Evolutionary conservation across 2,888 invertebrate species (phyloP).

Genomic region (Congeria kusceri): DNA sequence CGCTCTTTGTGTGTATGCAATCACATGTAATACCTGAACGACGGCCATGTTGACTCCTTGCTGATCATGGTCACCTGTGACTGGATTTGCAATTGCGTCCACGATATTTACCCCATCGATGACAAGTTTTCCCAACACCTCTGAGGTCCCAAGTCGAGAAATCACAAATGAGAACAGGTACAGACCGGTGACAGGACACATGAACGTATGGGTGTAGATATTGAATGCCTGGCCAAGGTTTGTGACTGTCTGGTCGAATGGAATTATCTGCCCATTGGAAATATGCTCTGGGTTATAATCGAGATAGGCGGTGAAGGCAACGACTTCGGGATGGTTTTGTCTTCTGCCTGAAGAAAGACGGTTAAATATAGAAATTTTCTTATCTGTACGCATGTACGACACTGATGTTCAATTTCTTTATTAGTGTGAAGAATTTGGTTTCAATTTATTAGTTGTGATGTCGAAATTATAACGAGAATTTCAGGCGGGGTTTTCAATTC

Average conservation of each 20-base stretch:
- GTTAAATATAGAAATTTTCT: too few relatives aligned
- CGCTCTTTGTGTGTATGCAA: too few relatives aligned
- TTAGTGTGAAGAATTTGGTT: too few relatives aligned
- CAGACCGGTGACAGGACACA: neutral
- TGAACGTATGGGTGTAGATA: neutral
- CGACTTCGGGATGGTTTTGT: neutral
- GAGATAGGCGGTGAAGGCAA: slow-evolving; percentile 8
- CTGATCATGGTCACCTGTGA: neutral
- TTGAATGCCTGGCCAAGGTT: slow-evolving; percentile 1
- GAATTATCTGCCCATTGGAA: slow-evolving; percentile 2
- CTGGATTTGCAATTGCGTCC: slow-evolving; percentile 6
- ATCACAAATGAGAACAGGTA: slow-evolving; percentile 9
- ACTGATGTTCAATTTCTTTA: too few relatives aligned
- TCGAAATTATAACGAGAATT: too few relatives aligned
- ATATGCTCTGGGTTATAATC: neutral
- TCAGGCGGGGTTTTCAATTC: too few relatives aligned
- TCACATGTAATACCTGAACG: slow-evolving; percentile 12
- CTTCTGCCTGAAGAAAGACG: neutral
- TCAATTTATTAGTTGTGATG: too few relatives aligned
- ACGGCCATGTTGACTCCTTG: slow-evolving; percentile 10
- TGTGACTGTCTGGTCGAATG: neutral
- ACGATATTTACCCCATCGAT: slow-evolving; percentile 11
- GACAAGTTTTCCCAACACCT: slow-evolving; percentile 2
- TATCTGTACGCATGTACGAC: too few relatives aligned
- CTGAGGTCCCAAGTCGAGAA: neutral